Evolutionary conservation across 53 echinoderm and acorn worm genomes (phyloP).

Genomic region (Hippasteria phrygiana): DNA sequence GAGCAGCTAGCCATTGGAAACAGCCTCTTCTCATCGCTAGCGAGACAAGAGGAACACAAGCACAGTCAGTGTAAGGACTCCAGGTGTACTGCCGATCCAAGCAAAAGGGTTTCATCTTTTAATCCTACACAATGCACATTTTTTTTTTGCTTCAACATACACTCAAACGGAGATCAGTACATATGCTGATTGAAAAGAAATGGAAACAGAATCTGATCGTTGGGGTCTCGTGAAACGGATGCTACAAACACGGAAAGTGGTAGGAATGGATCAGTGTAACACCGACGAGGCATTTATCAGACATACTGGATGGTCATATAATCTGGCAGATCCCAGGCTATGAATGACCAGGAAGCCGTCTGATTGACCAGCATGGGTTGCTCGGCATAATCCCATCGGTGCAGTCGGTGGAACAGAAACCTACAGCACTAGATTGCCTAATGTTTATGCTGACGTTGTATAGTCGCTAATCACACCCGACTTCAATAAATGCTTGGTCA

Average conservation of each 20-base stretch:
- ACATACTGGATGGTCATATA: background rate
- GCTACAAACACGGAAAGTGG: background rate
- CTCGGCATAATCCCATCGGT: background rate
- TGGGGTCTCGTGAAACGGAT: background rate
- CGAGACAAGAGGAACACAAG: background rate
- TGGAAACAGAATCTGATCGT: background rate
- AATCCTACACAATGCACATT: constrained; percentile 30
- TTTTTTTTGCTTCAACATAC: background rate
- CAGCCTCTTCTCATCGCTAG: background rate
- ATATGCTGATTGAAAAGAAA: constrained; percentile 11
- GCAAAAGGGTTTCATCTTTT: constrained; percentile 32
- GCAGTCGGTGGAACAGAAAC: background rate
- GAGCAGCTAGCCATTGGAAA: constrained; percentile 21
- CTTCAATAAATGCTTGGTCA: background rate
- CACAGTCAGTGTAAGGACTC: constrained; percentile 2
- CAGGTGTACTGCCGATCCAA: constrained; percentile 2
- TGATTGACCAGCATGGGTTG: background rate
- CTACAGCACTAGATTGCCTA: background rate
- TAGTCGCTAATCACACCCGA: background rate
- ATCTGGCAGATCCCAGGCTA: background rate
- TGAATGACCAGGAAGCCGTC: background rate
- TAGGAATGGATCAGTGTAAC: background rate
- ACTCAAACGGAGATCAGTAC: background rate
- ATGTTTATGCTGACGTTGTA: background rate
- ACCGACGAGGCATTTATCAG: background rate